These are phyloP conservation scores for Terrapene triunguis DNA, from an alignment of 2,113 vertebrate genomes.

Conservation along the genomic window DNA sequence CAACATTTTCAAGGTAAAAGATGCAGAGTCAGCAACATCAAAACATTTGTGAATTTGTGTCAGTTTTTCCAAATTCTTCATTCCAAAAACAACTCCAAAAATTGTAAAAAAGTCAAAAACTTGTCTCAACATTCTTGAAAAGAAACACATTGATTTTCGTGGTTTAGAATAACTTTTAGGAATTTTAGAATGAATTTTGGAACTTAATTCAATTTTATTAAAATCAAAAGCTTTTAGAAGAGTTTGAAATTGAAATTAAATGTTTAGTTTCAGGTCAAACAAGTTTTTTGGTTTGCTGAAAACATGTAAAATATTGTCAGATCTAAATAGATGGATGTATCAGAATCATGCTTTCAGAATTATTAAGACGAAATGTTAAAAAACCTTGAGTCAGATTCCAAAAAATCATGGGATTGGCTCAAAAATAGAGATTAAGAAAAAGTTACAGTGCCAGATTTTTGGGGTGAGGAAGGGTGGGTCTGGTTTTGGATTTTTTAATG, in stretches of 20 bases:
- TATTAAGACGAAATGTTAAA: neutral
- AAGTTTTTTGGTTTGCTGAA: neutral
- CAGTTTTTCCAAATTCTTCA: neutral
- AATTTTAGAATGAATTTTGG: neutral
- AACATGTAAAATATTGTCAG: too few relatives aligned
- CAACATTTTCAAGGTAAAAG: neutral
- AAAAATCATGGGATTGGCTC: neutral
- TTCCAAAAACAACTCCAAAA: neutral
- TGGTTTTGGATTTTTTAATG: neutral
- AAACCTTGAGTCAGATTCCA: neutral
- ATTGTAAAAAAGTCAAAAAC: neutral
- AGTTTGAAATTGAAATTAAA: neutral
- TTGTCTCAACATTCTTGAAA: neutral
- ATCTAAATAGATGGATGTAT: neutral
- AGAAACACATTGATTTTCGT: neutral
- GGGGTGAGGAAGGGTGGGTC: rapidly evolving
- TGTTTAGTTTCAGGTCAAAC: neutral
- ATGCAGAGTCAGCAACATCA: neutral
- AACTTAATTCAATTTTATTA: neutral
- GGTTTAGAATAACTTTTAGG: neutral
- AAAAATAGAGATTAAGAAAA: neutral
- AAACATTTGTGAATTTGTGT: neutral
- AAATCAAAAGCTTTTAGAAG: neutral
- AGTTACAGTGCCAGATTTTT: neutral
- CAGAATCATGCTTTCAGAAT: neutral